phyloP scores from a whole-genome alignment of 1,140 invertebrate genomes.

The Spodoptera frugiperda region DNA sequence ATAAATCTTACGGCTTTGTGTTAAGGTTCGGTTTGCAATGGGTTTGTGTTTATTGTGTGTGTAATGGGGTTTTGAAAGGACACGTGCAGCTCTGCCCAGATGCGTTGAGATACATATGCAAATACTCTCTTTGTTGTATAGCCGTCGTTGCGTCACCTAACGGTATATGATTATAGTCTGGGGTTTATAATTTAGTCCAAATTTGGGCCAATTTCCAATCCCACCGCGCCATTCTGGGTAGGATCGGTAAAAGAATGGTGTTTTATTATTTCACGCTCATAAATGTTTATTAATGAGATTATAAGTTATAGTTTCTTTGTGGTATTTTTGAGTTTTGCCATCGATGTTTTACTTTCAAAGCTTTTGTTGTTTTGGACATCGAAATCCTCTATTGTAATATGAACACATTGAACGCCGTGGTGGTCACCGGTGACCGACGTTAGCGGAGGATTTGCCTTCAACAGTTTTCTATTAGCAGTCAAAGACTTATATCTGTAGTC shows the following conservation, averaged over 20 bases:
- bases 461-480: too few relatives aligned
- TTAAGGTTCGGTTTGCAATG: constrained; percentile 55
- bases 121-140: constrained; percentile 73
- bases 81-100: constrained; percentile 71
- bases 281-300: background rate
- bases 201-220: constrained; percentile 14
- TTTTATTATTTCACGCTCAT: background rate
- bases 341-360: too few relatives aligned
- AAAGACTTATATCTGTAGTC: too few relatives aligned
- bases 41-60: constrained; percentile 23
- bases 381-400: too few relatives aligned
- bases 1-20: constrained; percentile 21
- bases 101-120: constrained; percentile 75
- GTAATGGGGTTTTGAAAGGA: constrained; percentile 60
- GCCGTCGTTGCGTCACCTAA: constrained; percentile 71
- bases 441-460: too few relatives aligned
- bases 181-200: constrained; percentile 27
- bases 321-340: background rate
- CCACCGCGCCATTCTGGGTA: background rate
- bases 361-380: too few relatives aligned
- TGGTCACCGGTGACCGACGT: too few relatives aligned
- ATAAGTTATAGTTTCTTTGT: background rate
- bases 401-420: too few relatives aligned
- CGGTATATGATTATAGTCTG: constrained; percentile 59
- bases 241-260: background rate